These are phyloP conservation scores for Limnephilus rhombicus DNA, from an alignment of 2,888 invertebrate species.

Conservation along the genomic window DNA sequence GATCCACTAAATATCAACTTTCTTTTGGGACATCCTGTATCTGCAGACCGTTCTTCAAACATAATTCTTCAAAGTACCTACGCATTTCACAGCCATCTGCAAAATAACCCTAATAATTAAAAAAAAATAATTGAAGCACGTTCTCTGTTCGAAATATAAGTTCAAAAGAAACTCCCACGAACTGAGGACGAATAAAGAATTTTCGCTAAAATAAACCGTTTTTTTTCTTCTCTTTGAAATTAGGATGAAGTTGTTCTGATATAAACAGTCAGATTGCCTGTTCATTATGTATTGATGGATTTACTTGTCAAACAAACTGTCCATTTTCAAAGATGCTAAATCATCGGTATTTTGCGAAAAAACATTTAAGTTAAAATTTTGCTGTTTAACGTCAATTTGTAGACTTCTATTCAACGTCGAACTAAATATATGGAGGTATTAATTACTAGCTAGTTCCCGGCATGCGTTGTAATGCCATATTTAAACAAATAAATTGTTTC, in stretches of 20 bases:
- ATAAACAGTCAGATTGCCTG: not conserved
- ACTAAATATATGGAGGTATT: too few species aligned
- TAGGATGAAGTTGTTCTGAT: not conserved
- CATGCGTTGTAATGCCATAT: too few species aligned
- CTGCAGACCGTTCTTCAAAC: not conserved
- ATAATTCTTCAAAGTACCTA: not conserved
- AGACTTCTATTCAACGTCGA: too few species aligned
- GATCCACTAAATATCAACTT: too few species aligned
- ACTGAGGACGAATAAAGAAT: not conserved
- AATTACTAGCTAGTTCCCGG: too few species aligned
- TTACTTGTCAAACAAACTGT: not conserved
- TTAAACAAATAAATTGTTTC: too few species aligned
- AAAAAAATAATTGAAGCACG: not conserved
- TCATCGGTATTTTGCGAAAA: not conserved
- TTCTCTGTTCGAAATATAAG: not conserved
- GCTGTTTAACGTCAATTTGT: not conserved
- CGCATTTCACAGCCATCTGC: not conserved
- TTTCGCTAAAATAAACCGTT: not conserved
- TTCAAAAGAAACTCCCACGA: not conserved
- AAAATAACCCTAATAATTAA: not conserved
- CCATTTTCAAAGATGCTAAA: not conserved
- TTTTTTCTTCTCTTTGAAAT: not conserved
- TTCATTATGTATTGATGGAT: not conserved
- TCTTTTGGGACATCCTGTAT: too few species aligned
- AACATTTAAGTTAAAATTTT: not conserved